Evolutionary conservation across 2,113 vertebrate species (phyloP).

Genomic region (Neotoma lepida): DNA sequence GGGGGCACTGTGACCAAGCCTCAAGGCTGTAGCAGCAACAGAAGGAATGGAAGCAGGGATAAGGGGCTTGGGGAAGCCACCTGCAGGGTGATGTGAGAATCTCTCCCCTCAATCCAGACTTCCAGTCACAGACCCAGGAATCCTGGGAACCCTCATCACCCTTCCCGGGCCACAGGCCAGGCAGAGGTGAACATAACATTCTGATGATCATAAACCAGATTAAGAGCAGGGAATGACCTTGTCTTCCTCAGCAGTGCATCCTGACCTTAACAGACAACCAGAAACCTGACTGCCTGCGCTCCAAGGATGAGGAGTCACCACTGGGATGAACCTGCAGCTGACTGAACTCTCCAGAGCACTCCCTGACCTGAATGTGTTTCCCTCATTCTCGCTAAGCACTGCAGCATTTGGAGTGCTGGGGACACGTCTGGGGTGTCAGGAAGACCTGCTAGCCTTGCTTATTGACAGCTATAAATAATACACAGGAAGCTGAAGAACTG

Average conservation of each 20-base stretch:
- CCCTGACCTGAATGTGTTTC: neutral
- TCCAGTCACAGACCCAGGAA: neutral
- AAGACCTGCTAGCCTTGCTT: neutral
- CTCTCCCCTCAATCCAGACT: neutral
- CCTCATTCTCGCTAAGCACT: neutral
- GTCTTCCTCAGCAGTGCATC: neutral
- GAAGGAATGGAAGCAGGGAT: neutral
- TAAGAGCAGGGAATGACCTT: too few species aligned
- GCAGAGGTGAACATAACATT: neutral
- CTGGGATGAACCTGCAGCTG: neutral
- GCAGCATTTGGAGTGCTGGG: neutral
- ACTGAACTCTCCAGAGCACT: neutral
- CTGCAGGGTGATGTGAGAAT: neutral
- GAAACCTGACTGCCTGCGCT: neutral
- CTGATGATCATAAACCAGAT: neutral
- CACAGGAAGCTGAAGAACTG: neutral
- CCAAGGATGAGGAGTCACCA: neutral
- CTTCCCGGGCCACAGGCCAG: neutral
- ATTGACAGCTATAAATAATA: neutral
- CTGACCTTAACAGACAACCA: neutral
- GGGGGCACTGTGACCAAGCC: neutral
- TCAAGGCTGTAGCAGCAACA: neutral
- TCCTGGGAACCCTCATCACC: neutral
- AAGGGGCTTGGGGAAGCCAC: neutral
- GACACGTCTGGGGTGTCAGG: neutral